These are phyloP conservation scores for Aspidiotus destructor DNA, from an alignment of 2,888 invertebrate species.

Conservation along the genomic window DNA sequence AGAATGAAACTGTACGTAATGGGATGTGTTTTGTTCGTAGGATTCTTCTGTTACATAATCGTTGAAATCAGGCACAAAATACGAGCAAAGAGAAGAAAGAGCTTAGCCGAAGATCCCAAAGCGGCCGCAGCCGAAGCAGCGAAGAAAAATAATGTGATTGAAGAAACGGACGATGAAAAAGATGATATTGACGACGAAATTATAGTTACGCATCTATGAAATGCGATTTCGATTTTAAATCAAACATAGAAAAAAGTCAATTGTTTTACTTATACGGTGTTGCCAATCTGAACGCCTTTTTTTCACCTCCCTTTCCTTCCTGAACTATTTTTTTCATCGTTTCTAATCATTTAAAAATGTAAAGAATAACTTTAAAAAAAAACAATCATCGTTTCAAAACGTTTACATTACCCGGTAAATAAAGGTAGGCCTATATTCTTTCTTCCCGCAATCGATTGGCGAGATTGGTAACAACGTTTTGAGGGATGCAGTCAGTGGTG, in stretches of 20 bases:
- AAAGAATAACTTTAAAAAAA: too few relatives aligned
- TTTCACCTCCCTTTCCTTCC: too few relatives aligned
- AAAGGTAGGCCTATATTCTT: too few relatives aligned
- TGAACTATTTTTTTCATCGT: too few relatives aligned
- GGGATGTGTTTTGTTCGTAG: conserved; percentile 62
- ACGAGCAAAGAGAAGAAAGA: conserved; percentile 68
- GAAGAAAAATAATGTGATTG: conserved; percentile 43
- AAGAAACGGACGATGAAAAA: conserved; percentile 76
- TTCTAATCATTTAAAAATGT: too few relatives aligned
- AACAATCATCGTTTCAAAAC: too few relatives aligned
- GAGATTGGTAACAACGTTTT: neutral
- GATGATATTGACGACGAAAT: conserved; percentile 83
- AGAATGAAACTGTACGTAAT: conserved; percentile 77
- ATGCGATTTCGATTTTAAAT: neutral
- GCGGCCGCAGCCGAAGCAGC: conserved; percentile 52
- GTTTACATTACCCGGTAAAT: too few relatives aligned
- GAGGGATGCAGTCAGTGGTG: conserved; percentile 10
- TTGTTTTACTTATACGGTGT: neutral
- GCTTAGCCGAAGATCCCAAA: conserved; percentile 57
- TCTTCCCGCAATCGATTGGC: neutral
- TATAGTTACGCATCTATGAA: conserved; percentile 64
- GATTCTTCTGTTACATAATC: conserved; percentile 65
- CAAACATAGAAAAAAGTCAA: neutral
- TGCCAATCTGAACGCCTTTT: neutral
- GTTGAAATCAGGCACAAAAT: conserved; percentile 74